Evolutionary conservation across 2,113 vertebrate species (phyloP), one percentile per base, ranked within the genome.

Genomic region (Alligator sinensis): DNA sequence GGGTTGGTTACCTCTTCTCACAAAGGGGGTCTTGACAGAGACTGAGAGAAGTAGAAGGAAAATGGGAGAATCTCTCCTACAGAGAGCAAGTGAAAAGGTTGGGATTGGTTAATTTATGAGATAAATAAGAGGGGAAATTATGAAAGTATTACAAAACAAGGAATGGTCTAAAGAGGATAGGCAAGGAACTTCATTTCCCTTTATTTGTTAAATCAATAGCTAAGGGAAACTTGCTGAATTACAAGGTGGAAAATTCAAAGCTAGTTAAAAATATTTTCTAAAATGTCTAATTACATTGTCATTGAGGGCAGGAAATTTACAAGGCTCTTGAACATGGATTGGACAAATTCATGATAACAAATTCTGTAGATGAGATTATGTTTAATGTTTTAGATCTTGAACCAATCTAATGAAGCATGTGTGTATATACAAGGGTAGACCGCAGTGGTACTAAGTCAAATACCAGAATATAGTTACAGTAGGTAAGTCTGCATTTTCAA

Each of bases 181-280:
- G 55, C 91, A n/a, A 82, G 61, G 34, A 86, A 30, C 34, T 34
- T 91, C 13, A 1, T 34, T 7, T 75, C 25, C 87, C 83, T 47
- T 55, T n/a, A 34, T 80, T n/a, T 61, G 1, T 0, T 61, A 59
- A 4, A 0, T 0, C n/a, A 55, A 62, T 6, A 34, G 19, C 27
- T 64, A 7, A 82, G 78, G 15, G 17, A 6, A 9, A 1, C 2
- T 5, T 16, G 5, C n/a, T 62, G 63, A 47, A 47, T 47, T 47
- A 9, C 47, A 47, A 47, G 47, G 47, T 47, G 47, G 47, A 86
- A 95, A 83, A 6, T 57, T 93, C 16, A 28, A 19, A 86, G 28
- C 83, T 38, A 14, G 30, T 91, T 30, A 83, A 27, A 93, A 89
- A 89, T 3, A 18, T 27, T 63, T 63, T 11, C n/a, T 16, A n/a